Evolutionary conservation across 2,113 vertebrate species (phyloP).

Genomic region (Anoplopoma fimbria): DNA sequence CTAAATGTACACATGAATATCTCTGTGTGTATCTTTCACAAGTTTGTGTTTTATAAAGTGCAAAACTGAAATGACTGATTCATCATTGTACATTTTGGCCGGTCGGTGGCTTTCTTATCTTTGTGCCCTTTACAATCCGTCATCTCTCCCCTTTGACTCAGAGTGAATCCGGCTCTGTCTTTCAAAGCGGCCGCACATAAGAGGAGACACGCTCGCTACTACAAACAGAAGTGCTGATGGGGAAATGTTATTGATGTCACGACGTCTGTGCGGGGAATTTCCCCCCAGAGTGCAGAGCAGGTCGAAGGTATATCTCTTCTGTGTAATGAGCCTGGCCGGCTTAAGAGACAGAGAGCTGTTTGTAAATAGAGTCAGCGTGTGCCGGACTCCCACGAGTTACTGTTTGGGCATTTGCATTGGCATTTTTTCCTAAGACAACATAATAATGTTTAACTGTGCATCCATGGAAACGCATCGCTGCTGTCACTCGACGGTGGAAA

Average conservation of each 20-base stretch:
- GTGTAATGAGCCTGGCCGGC: not conserved
- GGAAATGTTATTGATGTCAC: constrained; percentile 66
- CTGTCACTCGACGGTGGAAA: not conserved
- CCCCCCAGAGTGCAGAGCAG: constrained; percentile 35
- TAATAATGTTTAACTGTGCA: not conserved
- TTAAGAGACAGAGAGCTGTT: not conserved
- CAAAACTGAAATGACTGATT: not conserved
- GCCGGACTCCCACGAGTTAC: constrained; percentile 8
- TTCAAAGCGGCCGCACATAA: not conserved
- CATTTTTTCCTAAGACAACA: constrained; percentile 13
- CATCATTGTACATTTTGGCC: no score
- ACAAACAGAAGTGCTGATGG: constrained; percentile 54
- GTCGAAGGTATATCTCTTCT: not conserved
- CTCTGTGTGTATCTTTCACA: not conserved
- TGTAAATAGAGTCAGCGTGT: constrained; percentile 12
- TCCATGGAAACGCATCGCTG: not conserved
- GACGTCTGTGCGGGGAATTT: constrained; percentile 64
- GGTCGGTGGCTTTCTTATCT: not conserved
- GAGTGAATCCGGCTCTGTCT: constrained; percentile 39
- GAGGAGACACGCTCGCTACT: constrained; percentile 3
- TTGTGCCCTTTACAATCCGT: constrained; percentile 33
- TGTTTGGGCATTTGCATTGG: constrained; percentile 72
- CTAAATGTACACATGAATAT: not conserved
- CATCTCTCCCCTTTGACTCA: constrained; percentile 36
- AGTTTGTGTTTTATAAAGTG: not conserved